Conservation (phyloP, 2,888 invertebrate species). For the Lutraria lutraria region DNA sequence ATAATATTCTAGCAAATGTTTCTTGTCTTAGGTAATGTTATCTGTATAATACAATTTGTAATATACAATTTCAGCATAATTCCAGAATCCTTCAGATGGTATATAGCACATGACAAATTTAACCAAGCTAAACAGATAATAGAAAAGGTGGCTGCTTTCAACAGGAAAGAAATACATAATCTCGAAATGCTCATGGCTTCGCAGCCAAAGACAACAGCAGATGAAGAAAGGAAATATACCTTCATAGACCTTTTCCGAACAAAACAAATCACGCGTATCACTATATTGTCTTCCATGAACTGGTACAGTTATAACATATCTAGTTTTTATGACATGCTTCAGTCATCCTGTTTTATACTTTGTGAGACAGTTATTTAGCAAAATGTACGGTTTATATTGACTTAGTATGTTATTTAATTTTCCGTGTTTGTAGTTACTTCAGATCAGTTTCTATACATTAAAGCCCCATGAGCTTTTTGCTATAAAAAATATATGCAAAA, state of each 20-base stretch:
- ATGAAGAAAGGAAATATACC: conserved; percentile 33
- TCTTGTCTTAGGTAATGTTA: too few species aligned
- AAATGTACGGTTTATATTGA: too few species aligned
- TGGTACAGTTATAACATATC: background rate
- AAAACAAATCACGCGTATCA: background rate
- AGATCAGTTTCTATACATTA: too few species aligned
- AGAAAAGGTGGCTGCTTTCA: conserved; percentile 8
- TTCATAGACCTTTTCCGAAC: conserved; percentile 48
- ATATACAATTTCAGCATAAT: conserved; percentile 24
- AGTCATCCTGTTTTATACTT: too few species aligned
- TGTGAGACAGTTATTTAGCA: too few species aligned
- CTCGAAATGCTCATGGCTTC: background rate
- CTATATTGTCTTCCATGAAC: conserved; percentile 22
- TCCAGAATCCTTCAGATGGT: conserved; percentile 44
- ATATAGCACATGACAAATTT: conserved; percentile 32
- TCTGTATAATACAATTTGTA: too few species aligned
- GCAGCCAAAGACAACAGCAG: background rate
- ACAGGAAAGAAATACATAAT: background rate
- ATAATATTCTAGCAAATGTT: too few species aligned
- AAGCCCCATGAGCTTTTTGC: too few species aligned
- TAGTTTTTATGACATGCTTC: background rate
- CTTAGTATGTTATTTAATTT: too few species aligned
- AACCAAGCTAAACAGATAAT: conserved; percentile 26
- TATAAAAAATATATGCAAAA: too few species aligned
- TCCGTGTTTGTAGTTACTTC: too few species aligned